Conservation (phyloP, 2,888 invertebrate genomes). For the Lathronympha strigana region DNA sequence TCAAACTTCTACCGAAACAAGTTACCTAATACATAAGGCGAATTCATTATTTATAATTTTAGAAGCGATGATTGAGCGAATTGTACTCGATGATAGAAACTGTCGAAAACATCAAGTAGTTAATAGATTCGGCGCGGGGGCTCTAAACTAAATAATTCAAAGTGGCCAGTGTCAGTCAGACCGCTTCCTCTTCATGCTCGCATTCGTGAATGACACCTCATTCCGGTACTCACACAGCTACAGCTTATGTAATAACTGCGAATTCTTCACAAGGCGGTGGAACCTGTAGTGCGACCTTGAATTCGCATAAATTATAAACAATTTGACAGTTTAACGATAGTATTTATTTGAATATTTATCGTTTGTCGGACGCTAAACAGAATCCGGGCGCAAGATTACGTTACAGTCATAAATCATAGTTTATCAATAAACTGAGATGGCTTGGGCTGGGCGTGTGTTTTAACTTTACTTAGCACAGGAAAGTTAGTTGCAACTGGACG, state of each 20-base stretch:
- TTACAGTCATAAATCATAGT: constrained; percentile 55
- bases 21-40: background rate
- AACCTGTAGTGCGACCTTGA: constrained; percentile 57
- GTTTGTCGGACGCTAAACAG: constrained; percentile 44
- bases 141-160: constrained; percentile 52
- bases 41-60: constrained; percentile 1
- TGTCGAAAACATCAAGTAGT: background rate
- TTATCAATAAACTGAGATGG: constrained; percentile 49
- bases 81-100: background rate
- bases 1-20: background rate
- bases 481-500: no score
- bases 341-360: constrained; percentile 38
- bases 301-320: constrained; percentile 41
- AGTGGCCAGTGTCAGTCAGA: constrained; percentile 49
- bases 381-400: constrained; percentile 46
- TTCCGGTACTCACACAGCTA: constrained; percentile 50
- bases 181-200: constrained; percentile 56
- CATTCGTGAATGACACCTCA: constrained; percentile 50
- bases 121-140: constrained; percentile 31
- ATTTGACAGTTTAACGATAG: constrained; percentile 35
- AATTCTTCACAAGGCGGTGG: constrained; percentile 45
- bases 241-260: constrained; percentile 47
- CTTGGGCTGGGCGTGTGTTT: background rate
- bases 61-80: constrained; percentile 5
- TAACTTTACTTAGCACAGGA: background rate